phyloP scores from a whole-genome alignment of 1,140 invertebrate species.

The Bemisia tabaci region DNA sequence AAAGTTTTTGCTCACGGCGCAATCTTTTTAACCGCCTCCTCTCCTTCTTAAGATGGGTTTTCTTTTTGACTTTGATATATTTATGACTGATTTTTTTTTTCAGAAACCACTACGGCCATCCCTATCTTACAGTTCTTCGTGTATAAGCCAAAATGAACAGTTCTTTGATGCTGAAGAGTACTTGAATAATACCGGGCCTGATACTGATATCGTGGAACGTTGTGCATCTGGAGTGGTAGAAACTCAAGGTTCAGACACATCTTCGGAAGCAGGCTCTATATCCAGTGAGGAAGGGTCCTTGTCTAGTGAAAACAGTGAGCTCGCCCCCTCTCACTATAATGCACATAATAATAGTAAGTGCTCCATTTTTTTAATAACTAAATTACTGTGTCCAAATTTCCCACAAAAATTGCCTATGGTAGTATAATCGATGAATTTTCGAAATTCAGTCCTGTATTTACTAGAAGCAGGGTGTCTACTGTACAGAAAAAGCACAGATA shows the following conservation, averaged over 20 bases:
- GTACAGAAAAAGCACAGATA: no score
- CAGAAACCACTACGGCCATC: conserved; percentile 42
- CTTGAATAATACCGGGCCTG: conserved; percentile 13
- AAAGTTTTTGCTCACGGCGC: no score
- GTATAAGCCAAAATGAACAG: conserved; percentile 58
- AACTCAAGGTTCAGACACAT: conserved; percentile 39
- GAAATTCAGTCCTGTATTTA: no score
- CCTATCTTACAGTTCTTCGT: conserved; percentile 57
- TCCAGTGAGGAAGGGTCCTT: conserved; percentile 43
- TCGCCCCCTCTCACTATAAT: conserved; percentile 24
- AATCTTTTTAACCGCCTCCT: no score
- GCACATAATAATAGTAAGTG: conserved; percentile 19
- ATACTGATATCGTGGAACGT: conserved; percentile 10
- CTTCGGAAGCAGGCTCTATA: conserved; percentile 47
- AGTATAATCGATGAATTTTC: no score
- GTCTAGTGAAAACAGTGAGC: conserved; percentile 22
- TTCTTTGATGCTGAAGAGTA: conserved; percentile 70
- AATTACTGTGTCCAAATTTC: no score
- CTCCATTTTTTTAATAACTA: no score
- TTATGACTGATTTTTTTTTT: conserved; percentile 13
- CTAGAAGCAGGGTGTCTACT: no score
- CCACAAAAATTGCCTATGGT: no score
- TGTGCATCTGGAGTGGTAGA: conserved; percentile 15
- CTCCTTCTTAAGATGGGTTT: no score
- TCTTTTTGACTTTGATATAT: no score